Evolutionary conservation across 2,888 invertebrate genomes (phyloP).

Genomic region (Melanotus villosus): DNA sequence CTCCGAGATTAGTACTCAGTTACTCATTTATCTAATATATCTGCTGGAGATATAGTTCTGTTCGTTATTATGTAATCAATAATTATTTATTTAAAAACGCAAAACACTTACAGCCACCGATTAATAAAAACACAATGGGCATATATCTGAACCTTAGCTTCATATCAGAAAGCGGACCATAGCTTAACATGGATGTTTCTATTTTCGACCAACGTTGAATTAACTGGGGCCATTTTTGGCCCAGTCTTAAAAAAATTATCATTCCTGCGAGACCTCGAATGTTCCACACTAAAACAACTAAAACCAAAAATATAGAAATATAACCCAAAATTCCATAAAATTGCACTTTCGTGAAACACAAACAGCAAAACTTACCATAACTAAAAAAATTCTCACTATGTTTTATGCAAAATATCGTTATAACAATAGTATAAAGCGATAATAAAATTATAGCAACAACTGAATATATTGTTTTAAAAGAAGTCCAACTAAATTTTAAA

Average conservation of each 20-base stretch:
- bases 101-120: constrained; percentile 33
- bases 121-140: constrained; percentile 30
- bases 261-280: constrained; percentile 30
- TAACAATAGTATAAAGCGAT: constrained; percentile 4
- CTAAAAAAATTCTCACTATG: constrained; percentile 27
- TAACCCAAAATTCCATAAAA: too few species aligned
- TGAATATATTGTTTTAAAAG: constrained; percentile 30
- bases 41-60: too few species aligned
- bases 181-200: constrained; percentile 33
- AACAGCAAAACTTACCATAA: constrained; percentile 28
- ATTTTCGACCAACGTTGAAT: constrained; percentile 43
- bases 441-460: constrained; percentile 6
- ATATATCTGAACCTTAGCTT: constrained; percentile 25
- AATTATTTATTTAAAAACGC: neutral
- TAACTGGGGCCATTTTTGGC: constrained; percentile 39
- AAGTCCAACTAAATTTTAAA: constrained; percentile 36
- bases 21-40: too few species aligned
- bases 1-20: too few species aligned
- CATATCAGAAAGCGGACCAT: constrained; percentile 26
- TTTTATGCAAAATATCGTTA: constrained; percentile 8
- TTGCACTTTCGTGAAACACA: neutral
- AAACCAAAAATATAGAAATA: neutral
- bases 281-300: constrained; percentile 44
- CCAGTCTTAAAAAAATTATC: constrained; percentile 31
- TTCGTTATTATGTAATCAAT: too few species aligned